Percentiles rank a stretch among this genome's conserved stretches.
Conservation (phyloP, 2,113 vertebrate genomes). For the Tiliqua scincoides region DNA sequence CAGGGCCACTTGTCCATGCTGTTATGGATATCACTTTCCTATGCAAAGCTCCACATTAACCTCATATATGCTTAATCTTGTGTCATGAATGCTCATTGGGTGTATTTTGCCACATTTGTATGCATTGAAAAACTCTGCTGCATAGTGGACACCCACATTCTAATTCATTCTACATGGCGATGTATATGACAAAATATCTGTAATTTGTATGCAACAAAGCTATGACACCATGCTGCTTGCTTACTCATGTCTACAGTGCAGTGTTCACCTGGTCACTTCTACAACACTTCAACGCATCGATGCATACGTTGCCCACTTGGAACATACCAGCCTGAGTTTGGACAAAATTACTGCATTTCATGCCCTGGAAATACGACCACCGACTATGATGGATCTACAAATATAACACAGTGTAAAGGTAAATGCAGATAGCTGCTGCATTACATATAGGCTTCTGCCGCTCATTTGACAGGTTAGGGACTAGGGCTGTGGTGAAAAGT, state of each 20-base stretch:
- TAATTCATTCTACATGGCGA: not conserved
- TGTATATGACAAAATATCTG: not conserved
- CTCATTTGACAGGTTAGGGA: too few relatives aligned
- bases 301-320: constrained; percentile 91
- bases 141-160: not conserved
- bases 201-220: not conserved
- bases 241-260: constrained; percentile 82
- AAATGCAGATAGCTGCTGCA: constrained; percentile 66
- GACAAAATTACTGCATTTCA: constrained; percentile 90
- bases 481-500: too few relatives aligned
- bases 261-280: constrained; percentile 97
- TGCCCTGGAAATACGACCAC: constrained; percentile 97
- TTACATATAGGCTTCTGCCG: too few relatives aligned
- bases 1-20: not conserved
- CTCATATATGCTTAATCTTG: not conserved
- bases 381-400: constrained; percentile 96
- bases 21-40: not conserved
- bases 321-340: constrained; percentile 93
- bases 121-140: not conserved
- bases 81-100: not conserved
- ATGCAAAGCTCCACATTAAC: not conserved
- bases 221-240: not conserved
- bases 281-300: constrained; percentile 93
- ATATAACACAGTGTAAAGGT: constrained; percentile 97
- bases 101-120: not conserved